Base-by-base conservation (phyloP, 1,140 invertebrate genomes). In the Trichonephila clavata region DNA sequence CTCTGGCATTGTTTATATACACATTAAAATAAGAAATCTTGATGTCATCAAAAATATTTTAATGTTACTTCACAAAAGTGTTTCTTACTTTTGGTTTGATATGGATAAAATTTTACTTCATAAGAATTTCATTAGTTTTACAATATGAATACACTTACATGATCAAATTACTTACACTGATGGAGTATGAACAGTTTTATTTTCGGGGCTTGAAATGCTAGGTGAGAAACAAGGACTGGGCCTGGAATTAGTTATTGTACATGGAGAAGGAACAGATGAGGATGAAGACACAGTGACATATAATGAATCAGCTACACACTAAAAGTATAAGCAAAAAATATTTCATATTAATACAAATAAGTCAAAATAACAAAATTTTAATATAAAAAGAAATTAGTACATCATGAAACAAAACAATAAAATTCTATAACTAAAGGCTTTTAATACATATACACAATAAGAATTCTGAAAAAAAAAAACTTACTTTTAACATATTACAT, bases 131-230 rank as follows among this genome's bases (percentile, higher is more conserved):
- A 50, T 50, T 10, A 7, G 10, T 10, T 50, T 50, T 50, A 50
- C 7, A 13, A 50, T 13, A 7, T 50, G 7, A 50, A 50, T 50
- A 50, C 50, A 50, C 50, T 50, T 20, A 39, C 18, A 32, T 18
- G 16, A 77, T 77, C 18, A 77, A 0, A 57, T 60, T 94, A 95
- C 95, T 95, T 95, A 95, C 94, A 95, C 95, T 18, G 27, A 77
- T 95, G 95, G 95, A 94, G 95, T 93, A 71, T 77, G 68, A 81
- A 61, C 93, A 91, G 89, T 20, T 94, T 94, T 96, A 94, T 61
- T 80, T 86, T 93, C 92, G 43, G 86, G 68, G 80, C n/a, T 81
- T 61, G 92, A 60, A n/a, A 92, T 21, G 87, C 87, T 93, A 18
- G 92, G 57, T 61, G 84, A 81, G 61, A 77, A 93, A 92, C 50